Conservation (phyloP, 2,888 invertebrate species). For the Ophion ellenae region DNA sequence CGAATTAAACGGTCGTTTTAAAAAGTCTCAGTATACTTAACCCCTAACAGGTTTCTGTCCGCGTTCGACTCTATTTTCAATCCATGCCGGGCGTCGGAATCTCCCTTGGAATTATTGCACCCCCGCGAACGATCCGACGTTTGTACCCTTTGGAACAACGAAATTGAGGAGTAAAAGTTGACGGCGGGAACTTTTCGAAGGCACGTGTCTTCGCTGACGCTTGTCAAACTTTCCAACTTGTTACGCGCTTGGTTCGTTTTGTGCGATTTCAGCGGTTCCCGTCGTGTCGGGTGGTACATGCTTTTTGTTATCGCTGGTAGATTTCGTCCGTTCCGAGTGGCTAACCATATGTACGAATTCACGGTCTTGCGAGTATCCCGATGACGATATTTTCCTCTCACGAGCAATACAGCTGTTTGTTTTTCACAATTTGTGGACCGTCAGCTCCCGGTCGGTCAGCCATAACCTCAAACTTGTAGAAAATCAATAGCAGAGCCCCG, state of each 20-base stretch:
- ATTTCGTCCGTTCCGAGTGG: neutral
- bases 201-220: neutral
- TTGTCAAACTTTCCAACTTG: neutral
- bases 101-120: neutral
- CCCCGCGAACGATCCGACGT: neutral
- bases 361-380: neutral
- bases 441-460: slow-evolving; percentile 65
- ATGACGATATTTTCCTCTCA: no score
- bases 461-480: slow-evolving; percentile 79
- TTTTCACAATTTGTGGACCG: neutral
- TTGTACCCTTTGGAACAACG: neutral
- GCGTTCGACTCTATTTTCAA: neutral
- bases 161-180: neutral
- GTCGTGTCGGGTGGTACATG: neutral
- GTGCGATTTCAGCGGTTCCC: no score
- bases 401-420: neutral
- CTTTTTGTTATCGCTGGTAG: neutral
- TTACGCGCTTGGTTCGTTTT: neutral
- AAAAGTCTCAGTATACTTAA: slow-evolving; percentile 5
- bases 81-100: neutral
- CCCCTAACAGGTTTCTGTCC: neutral
- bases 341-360: neutral
- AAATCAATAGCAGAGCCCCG: slow-evolving; percentile 66
- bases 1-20: neutral
- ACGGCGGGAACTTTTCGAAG: neutral